These are phyloP conservation scores for Camptogramma bilineatum DNA, from an alignment of 2,888 invertebrate genomes.

Conservation along the genomic window DNA sequence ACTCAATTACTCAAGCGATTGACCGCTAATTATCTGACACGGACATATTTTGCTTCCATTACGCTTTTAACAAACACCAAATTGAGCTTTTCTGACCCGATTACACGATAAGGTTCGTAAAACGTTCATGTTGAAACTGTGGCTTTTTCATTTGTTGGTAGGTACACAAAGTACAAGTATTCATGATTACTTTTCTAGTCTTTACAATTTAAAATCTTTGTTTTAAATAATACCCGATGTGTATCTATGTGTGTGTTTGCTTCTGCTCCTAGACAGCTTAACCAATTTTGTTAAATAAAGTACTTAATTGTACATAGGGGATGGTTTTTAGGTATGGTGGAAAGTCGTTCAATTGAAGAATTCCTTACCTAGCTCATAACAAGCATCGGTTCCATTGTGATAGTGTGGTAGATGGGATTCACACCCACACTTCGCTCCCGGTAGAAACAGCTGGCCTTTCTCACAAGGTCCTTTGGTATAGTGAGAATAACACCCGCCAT, in stretches of 20 bases:
- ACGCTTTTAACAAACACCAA: slow-evolving; percentile 17
- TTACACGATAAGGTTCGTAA: slow-evolving; percentile 14
- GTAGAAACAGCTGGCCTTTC: slow-evolving; percentile 91
- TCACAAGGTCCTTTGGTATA: slow-evolving; percentile 93
- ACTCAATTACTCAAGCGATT: slow-evolving; percentile 26
- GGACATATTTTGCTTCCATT: slow-evolving; percentile 28
- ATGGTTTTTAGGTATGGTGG: too few relatives aligned
- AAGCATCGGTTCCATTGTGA: slow-evolving; percentile 87
- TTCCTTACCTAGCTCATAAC: slow-evolving; percentile 90
- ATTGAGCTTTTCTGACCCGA: slow-evolving; percentile 13
- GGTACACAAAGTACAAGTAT: background rate
- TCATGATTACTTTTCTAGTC: too few relatives aligned
- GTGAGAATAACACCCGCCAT: slow-evolving; percentile 91
- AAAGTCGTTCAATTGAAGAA: background rate
- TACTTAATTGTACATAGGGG: too few relatives aligned
- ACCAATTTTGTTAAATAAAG: too few relatives aligned
- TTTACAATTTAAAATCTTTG: too few relatives aligned
- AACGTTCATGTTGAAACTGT: slow-evolving; percentile 12
- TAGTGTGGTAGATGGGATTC: slow-evolving; percentile 90
- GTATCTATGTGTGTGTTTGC: too few relatives aligned
- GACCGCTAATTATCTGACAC: slow-evolving; percentile 29
- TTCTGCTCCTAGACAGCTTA: too few relatives aligned
- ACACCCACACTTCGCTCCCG: slow-evolving; percentile 91
- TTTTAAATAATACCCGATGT: too few relatives aligned
- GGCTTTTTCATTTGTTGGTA: slow-evolving; percentile 6